Evolutionary conservation across 1,140 invertebrate species (phyloP), one percentile per base, ranked within the genome.

Genomic region (Armadillidium nasatum): DNA sequence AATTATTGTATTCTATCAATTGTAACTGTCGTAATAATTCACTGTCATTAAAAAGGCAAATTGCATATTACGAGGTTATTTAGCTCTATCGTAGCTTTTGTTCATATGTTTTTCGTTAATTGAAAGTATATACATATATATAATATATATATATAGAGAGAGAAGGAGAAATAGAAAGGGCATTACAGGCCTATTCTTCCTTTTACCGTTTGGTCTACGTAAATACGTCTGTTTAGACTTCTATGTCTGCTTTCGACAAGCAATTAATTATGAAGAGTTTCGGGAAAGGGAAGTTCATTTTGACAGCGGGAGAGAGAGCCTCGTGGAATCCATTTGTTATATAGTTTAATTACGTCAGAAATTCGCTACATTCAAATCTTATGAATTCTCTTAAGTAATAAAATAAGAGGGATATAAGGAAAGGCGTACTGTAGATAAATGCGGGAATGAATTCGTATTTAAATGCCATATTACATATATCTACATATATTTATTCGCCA

Each of bases 321-420:
- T 15, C 11, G 50, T 19, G 50, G 19, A 60, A 60, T 60, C 50
- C 50, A 60, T 60, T 60, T 60, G 50, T 60, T 60, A 60, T 60
- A 60, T 60, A 60, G 50, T 60, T 60, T 60, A 60, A 60, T 60
- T 60, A 60, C 19, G 50, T 60, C 50, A 60, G 50, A 60, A 33
- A 19, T 60, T 60, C 50, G 50, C 19, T 60, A 13, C 50, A 60
- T 13, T 13, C 11, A 60, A 60, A 60, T 60, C 50, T 60, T 60
- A 19, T 33, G 33, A 33, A 33, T 33, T 33, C 33, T 33, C 33
- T 33, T 33, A 33, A 33, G 33, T 33, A 33, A 33, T 33, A 33
- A 33, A 33, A 33, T 33, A 33, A 33, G 33, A 33, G 33, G 33
- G 1, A 33, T 33, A 33, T 33, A 33, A 33, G 33, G 33, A 33